Percentiles rank a stretch among this genome's conserved stretches.
These are phyloP conservation scores for Bombus terrestris DNA, from an alignment of 1,140 invertebrate genomes.

Conservation along the genomic window DNA sequence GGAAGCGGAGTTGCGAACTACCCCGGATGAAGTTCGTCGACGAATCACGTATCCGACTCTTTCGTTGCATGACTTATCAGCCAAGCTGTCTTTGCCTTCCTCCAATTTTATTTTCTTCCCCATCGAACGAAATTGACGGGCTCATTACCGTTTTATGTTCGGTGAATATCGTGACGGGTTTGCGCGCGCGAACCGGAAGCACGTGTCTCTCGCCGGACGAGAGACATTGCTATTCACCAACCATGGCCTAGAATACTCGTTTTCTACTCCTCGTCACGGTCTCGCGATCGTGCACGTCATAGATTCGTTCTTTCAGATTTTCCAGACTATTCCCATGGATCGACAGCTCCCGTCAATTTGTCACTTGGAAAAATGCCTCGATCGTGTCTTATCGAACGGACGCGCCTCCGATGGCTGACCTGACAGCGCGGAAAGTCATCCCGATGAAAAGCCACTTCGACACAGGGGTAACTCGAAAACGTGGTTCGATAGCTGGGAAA, in stretches of 20 bases:
- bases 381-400: slow-evolving; percentile 32
- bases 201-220: not conserved
- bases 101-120: not conserved
- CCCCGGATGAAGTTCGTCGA: slow-evolving; percentile 2
- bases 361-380: slow-evolving; percentile 31
- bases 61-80: slow-evolving; percentile 25
- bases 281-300: not conserved
- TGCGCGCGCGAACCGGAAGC: slow-evolving; percentile 26
- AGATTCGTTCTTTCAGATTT: slow-evolving; percentile 3
- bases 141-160: slow-evolving; percentile 39
- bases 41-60: slow-evolving; percentile 33
- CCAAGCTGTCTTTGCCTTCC: not conserved
- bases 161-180: slow-evolving; percentile 11
- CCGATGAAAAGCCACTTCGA: not conserved
- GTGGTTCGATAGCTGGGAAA: not conserved
- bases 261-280: slow-evolving; percentile 10
- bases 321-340: slow-evolving; percentile 16
- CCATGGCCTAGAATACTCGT: not conserved
- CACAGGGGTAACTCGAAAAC: not conserved
- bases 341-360: slow-evolving; percentile 38
- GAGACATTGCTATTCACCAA: slow-evolving; percentile 17
- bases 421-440: not conserved
- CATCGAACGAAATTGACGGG: slow-evolving; percentile 24
- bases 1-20: too few relatives aligned
- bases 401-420: slow-evolving; percentile 9